Percentiles rank a stretch among this genome's conserved stretches.
Conservation (phyloP, 2,113 vertebrate genomes). For the Megaceryle torquata region DNA sequence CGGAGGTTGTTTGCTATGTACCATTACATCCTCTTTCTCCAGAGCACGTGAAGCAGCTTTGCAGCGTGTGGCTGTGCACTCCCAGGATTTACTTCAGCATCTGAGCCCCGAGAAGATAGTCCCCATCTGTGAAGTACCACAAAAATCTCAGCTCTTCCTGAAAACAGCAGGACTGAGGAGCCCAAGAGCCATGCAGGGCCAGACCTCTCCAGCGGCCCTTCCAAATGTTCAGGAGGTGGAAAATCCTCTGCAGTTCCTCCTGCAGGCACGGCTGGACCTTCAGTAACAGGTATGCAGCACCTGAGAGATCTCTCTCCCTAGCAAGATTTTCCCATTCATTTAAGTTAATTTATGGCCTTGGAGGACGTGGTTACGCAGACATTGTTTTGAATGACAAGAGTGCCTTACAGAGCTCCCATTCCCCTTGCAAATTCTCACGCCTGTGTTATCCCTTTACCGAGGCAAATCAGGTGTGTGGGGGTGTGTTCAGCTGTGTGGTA, state of each 20-base stretch:
- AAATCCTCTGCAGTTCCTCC: not conserved
- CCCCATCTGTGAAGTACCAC: fast-evolving
- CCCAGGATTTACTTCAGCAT: not conserved
- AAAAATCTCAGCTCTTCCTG: not conserved
- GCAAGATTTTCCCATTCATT: not conserved
- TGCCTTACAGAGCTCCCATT: not conserved
- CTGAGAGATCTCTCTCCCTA: not conserved
- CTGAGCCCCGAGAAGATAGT: not conserved
- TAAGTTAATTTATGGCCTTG: not conserved
- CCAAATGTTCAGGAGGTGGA: not conserved
- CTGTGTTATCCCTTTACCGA: not conserved
- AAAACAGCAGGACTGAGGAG: not conserved
- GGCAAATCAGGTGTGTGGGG: not conserved
- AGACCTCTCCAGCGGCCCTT: not conserved
- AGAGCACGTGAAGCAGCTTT: not conserved
- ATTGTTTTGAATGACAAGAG: not conserved
- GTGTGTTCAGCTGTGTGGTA: not conserved
- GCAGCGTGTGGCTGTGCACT: not conserved
- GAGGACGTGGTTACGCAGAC: not conserved
- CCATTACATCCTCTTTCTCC: not conserved
- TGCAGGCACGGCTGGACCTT: not conserved
- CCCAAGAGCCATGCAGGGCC: not conserved
- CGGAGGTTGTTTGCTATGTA: not conserved
- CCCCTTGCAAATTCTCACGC: not conserved
- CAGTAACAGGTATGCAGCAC: not conserved